phyloP scores from a whole-genome alignment of 2,797 vertebrate genomes.

The Halcyon leucocephala region DNA sequence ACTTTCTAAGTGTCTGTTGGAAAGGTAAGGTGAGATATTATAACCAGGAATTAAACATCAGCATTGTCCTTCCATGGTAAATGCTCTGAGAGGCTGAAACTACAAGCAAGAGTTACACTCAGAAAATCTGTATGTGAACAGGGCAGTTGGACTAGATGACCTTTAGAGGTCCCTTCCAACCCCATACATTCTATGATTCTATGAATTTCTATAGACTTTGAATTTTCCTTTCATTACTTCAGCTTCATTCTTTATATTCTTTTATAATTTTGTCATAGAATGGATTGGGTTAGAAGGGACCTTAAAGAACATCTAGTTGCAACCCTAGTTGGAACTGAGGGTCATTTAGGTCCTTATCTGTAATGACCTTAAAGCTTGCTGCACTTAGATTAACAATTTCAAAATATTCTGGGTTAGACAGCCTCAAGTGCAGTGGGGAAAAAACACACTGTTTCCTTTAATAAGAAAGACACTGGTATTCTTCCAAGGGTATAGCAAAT shows the following conservation, averaged over 20 bases:
- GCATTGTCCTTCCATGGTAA: neutral
- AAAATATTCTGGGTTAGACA: neutral
- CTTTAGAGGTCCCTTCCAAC: too few species aligned
- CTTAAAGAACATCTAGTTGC: too few species aligned
- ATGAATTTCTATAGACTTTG: neutral
- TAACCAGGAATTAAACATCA: neutral
- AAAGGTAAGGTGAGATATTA: neutral
- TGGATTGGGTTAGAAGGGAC: too few species aligned
- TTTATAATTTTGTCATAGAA: neutral
- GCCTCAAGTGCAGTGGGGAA: neutral
- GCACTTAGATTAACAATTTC: neutral
- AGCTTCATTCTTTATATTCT: neutral
- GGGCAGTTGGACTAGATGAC: too few species aligned
- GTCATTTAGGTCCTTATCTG: neutral
- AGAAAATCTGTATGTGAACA: neutral
- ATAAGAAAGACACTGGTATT: neutral
- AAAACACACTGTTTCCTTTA: constrained; percentile 34
- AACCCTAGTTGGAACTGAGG: too few species aligned
- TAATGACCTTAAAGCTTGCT: neutral
- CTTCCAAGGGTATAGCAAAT: neutral
- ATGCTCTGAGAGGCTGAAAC: neutral
- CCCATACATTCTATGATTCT: too few species aligned
- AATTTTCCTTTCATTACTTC: neutral
- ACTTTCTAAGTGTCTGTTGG: neutral
- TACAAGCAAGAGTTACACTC: neutral